phyloP scores from a whole-genome alignment of 2,797 vertebrate species.

The Momotus momota region DNA sequence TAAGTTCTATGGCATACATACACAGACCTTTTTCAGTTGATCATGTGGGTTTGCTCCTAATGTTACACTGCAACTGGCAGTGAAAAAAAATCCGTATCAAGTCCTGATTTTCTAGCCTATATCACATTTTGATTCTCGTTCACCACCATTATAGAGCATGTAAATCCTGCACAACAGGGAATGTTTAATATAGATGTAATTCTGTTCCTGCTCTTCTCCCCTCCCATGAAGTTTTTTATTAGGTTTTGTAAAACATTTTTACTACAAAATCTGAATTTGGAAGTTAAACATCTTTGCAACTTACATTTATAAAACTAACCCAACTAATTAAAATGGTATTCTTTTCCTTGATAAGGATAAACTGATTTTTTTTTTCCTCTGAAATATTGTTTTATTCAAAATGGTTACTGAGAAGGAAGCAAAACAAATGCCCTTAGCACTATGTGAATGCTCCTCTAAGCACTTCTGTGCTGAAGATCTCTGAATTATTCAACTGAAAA shows the following conservation, averaged over 20 bases:
- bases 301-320: neutral
- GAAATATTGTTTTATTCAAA: neutral
- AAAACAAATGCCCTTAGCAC: slow-evolving; percentile 6
- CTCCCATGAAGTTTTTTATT: neutral
- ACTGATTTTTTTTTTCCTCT: neutral
- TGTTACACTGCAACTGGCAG: neutral
- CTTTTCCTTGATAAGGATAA: neutral
- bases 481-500: slow-evolving; percentile 1
- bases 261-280: neutral
- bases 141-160: neutral
- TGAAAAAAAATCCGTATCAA: neutral
- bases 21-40: neutral
- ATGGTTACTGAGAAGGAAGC: neutral
- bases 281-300: neutral
- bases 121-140: neutral
- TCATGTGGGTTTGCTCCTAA: neutral
- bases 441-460: neutral
- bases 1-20: neutral
- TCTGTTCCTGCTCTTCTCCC: neutral
- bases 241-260: slow-evolving; percentile 14
- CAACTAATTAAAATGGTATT: neutral
- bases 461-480: neutral
- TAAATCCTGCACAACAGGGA: neutral
- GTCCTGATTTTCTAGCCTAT: neutral
- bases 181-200: neutral